Base-by-base conservation (phyloP, 2,888 invertebrate genomes). In the Andrena flavipes region DNA sequence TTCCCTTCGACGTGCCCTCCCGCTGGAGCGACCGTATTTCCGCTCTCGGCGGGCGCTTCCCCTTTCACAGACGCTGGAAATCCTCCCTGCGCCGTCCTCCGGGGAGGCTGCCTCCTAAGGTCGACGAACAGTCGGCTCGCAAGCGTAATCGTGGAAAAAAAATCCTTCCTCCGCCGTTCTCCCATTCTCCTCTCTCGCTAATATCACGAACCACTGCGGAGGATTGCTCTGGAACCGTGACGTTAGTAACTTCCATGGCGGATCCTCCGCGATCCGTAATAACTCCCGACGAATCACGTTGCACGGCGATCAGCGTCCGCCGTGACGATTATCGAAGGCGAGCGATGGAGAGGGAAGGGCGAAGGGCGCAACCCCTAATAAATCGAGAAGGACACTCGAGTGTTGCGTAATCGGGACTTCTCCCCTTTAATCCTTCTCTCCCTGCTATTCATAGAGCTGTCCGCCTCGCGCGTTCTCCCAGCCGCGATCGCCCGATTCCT, bases 1-100 rank as follows among this genome's bases (percentile, higher is more conserved):
- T 77, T 75, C 74, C 78, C 84, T 83, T 83, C 84, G 82, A 72
- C 83, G 84, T 75, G 64, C 83, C 74, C 67, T 78, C 8, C 69
- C 73, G 70, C 65, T 30, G 63, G 72, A 74, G 83, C 77, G 83
- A 82, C 73, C 69, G 83, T 77, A 77, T 76, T 83, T 83, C 83
- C 83, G 83, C 67, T n/a, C 70, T 33, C 72, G 80, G 67, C 70
- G 76, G 82, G 82, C 64, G 81, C 23, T 56, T 26, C 56, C 75
- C 67, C 67, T 65, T 49, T 81, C 54, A 42, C 42, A 77, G 74
- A 74, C 80, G 33, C 82, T 75, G 82, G 49, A 75, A 81, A 82
- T 82, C 81, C 80, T 73, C 54, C 63, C 13, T 29, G 42, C 74
- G 35, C 16, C 60, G 1, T 26, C 26, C 56, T 13, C 49, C 10